A percentile compares a stretch with the other conserved stretches of the same genome.
Conservation (phyloP, 1,140 invertebrate species). For the Macrotrachela quadricornifera region DNA sequence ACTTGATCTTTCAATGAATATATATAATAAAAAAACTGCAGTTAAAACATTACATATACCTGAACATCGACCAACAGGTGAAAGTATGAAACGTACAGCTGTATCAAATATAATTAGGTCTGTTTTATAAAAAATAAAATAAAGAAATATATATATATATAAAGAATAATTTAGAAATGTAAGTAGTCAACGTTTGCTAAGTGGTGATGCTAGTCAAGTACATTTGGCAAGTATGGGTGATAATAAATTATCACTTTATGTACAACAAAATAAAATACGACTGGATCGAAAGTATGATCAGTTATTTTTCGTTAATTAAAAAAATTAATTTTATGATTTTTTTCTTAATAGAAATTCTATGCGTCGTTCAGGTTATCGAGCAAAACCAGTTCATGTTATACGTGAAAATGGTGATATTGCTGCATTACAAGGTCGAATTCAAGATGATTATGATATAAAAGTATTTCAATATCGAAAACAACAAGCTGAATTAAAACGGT, state of each 20-base stretch:
- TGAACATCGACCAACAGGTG: background rate
- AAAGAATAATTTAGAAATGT: slow-evolving; percentile 38
- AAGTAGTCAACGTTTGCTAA: slow-evolving; percentile 62
- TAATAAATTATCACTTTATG: slow-evolving; percentile 54
- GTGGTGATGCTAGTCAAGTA: slow-evolving; percentile 70
- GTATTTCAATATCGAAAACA: slow-evolving; percentile 88
- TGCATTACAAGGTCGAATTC: no score
- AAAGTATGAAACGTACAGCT: slow-evolving; percentile 41
- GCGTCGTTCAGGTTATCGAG: background rate
- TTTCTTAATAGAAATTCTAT: background rate
- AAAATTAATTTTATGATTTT: slow-evolving; percentile 2
- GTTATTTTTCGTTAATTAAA: background rate
- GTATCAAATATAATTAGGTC: slow-evolving; percentile 55
- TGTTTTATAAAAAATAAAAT: slow-evolving; percentile 18
- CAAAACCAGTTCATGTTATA: no score
- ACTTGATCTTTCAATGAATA: background rate
- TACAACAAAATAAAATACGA: slow-evolving; percentile 57
- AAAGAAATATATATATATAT: background rate
- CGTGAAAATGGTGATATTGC: no score
- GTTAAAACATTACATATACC: background rate
- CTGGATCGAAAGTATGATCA: slow-evolving; percentile 36
- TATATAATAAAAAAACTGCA: background rate
- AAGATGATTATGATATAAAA: slow-evolving; percentile 81
- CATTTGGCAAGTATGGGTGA: slow-evolving; percentile 54
- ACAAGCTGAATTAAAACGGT: slow-evolving; percentile 93